Evolutionary conservation across 2,113 vertebrate species (phyloP).

Genomic region (Odontesthes bonariensis): DNA sequence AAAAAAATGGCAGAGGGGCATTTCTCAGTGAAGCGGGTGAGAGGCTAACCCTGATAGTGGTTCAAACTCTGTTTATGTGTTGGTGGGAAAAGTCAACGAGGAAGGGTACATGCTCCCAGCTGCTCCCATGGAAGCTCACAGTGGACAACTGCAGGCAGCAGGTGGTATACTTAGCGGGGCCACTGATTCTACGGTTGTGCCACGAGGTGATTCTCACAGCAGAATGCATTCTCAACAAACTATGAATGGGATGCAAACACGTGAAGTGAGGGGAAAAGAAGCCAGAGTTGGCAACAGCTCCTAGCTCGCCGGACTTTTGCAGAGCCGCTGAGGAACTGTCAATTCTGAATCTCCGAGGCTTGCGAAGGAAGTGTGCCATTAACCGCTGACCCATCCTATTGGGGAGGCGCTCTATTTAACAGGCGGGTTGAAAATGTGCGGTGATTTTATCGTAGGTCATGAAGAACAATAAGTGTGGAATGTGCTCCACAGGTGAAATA

Average conservation of each 20-base stretch:
- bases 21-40: constrained; percentile 24
- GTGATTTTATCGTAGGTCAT: constrained; percentile 43
- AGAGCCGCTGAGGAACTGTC: background rate
- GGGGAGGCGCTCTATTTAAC: constrained; percentile 21
- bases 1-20: constrained; percentile 28
- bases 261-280: background rate
- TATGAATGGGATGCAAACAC: background rate
- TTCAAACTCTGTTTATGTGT: constrained; percentile 7
- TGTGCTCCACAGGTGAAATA: constrained; percentile 29
- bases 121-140: background rate
- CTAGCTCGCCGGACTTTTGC: background rate
- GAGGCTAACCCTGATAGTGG: background rate
- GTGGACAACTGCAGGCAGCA: constrained; percentile 22
- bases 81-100: constrained; percentile 29
- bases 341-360: constrained; percentile 15
- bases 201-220: background rate
- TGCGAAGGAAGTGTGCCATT: constrained; percentile 24
- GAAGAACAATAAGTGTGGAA: constrained; percentile 8
- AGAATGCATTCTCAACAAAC: background rate
- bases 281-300: background rate
- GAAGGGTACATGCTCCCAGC: background rate
- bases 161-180: background rate
- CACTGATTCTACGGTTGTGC: background rate
- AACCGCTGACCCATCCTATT: constrained; percentile 14
- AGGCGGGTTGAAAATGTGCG: constrained; percentile 35